A percentile compares a stretch with the other conserved stretches of the same genome.
Conservation (phyloP, 2,113 vertebrate genomes). For the Chascanopsetta lugubris region DNA sequence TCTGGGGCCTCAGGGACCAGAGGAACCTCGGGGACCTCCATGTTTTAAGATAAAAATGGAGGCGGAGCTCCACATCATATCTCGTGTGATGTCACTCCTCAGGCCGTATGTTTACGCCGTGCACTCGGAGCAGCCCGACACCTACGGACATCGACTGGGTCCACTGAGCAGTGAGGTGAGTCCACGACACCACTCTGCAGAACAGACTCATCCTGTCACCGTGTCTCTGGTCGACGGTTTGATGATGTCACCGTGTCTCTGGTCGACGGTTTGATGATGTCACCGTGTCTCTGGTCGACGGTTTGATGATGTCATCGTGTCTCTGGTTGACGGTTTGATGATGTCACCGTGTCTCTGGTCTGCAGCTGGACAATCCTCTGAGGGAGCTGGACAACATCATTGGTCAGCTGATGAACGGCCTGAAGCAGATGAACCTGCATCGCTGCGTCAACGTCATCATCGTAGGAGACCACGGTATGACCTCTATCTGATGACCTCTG, state of each 20-base stretch:
- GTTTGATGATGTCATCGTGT: too few relatives aligned
- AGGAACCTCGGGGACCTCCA: too few relatives aligned
- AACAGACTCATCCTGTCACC: too few relatives aligned
- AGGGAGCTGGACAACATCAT: slow-evolving; percentile 92
- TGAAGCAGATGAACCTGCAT: slow-evolving; percentile 95
- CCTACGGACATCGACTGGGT: slow-evolving; percentile 92
- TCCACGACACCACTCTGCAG: too few relatives aligned
- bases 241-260: too few relatives aligned
- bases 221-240: too few relatives aligned
- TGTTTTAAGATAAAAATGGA: neutral
- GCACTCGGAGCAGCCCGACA: slow-evolving; percentile 96
- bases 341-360: neutral
- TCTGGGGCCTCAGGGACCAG: too few relatives aligned
- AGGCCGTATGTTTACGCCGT: slow-evolving; percentile 96
- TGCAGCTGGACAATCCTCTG: slow-evolving; percentile 90
- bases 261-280: too few relatives aligned
- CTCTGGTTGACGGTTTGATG: too few relatives aligned
- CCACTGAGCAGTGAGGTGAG: slow-evolving; percentile 90
- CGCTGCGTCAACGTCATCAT: slow-evolving; percentile 95
- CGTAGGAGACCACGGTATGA: slow-evolving; percentile 94
- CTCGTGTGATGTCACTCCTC: neutral
- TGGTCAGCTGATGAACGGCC: slow-evolving; percentile 95
- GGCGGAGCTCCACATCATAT: neutral
- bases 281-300: too few relatives aligned
- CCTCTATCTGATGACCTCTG: too few relatives aligned